These are phyloP conservation scores for Fistularia commersonii DNA, from an alignment of 2,797 vertebrate species.

Conservation along the genomic window DNA sequence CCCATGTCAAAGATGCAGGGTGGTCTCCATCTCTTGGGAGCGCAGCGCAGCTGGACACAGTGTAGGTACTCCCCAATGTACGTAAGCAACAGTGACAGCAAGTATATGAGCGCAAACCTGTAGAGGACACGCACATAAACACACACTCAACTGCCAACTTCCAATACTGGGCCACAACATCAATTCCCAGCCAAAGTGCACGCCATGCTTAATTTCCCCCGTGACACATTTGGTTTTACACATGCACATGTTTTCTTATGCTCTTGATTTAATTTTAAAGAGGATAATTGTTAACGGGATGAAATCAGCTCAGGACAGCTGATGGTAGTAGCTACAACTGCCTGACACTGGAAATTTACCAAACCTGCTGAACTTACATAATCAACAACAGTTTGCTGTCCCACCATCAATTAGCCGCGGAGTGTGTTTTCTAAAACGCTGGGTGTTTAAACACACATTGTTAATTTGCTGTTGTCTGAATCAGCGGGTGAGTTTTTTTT, in stretches of 20 bases:
- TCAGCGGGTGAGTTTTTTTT: too few species aligned
- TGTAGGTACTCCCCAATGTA: constrained; percentile 3
- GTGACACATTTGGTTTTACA: neutral
- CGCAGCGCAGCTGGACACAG: constrained; percentile 23
- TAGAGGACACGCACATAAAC: constrained; percentile 8
- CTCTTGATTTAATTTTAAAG: neutral
- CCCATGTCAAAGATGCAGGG: constrained; percentile 21
- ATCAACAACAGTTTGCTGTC: too few species aligned
- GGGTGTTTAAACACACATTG: too few species aligned
- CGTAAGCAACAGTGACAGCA: constrained; percentile 17
- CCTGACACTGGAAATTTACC: too few species aligned
- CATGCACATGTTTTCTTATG: neutral
- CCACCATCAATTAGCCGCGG: too few species aligned
- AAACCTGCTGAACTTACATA: too few species aligned
- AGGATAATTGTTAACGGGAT: neutral
- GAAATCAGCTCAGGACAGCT: neutral
- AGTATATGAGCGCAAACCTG: neutral
- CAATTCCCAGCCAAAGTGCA: neutral
- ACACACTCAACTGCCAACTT: neutral
- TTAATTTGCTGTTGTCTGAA: too few species aligned
- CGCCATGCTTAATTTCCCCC: neutral
- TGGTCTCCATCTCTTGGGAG: constrained; percentile 19
- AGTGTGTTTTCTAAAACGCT: too few species aligned
- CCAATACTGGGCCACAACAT: neutral
- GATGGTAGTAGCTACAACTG: neutral